Conservation (phyloP, 2,113 vertebrate species). For the Chitala chitala region DNA sequence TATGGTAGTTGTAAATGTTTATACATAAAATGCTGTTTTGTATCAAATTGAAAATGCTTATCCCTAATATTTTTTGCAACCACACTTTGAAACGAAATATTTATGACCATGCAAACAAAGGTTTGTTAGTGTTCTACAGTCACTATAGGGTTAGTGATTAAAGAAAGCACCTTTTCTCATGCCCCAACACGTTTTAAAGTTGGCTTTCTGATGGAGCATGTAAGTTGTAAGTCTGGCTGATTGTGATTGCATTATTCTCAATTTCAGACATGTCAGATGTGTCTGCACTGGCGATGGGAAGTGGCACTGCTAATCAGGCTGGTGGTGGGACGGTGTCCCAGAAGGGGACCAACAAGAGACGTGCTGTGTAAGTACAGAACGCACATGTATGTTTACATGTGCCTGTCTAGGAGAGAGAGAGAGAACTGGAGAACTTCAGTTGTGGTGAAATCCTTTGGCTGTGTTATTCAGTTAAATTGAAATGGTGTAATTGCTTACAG, state of each 20-base stretch:
- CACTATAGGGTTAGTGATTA: no score
- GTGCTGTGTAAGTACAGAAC: conserved; percentile 68
- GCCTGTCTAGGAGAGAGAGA: no score
- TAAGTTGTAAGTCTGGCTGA: background rate
- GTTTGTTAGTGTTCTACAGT: background rate
- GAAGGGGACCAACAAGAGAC: conserved; percentile 75
- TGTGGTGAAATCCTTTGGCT: no score
- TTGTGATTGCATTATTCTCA: conserved; percentile 31
- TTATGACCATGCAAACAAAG: background rate
- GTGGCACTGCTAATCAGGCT: conserved; percentile 62
- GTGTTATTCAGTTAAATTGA: no score
- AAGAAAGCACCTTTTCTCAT: background rate
- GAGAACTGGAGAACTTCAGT: no score
- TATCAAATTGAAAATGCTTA: no score
- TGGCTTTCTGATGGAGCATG: background rate
- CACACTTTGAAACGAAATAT: background rate
- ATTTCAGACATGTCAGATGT: conserved; percentile 79
- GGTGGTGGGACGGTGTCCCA: conserved; percentile 62
- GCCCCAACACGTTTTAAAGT: background rate
- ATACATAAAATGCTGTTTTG: no score
- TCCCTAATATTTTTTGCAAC: no score
- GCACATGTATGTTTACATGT: background rate
- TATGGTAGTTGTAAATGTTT: no score
- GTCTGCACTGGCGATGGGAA: conserved; percentile 63
- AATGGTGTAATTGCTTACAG: no score